Conservation (phyloP, 2,888 invertebrate genomes). For the Achlya flavicornis region DNA sequence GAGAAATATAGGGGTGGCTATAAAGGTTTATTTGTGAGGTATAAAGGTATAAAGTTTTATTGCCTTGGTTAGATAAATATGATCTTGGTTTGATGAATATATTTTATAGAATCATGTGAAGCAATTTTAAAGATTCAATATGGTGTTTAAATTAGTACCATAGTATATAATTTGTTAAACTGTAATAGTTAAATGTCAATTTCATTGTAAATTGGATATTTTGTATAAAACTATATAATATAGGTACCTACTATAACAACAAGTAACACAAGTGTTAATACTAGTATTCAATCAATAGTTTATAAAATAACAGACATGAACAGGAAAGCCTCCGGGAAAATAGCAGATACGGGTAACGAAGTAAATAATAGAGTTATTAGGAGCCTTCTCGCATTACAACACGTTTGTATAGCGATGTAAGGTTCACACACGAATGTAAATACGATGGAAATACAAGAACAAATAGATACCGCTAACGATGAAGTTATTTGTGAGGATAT, state of each 20-base stretch:
- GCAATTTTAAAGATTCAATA: no score
- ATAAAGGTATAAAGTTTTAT: no score
- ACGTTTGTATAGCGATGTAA: not conserved
- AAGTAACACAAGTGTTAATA: not conserved
- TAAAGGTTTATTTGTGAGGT: not conserved
- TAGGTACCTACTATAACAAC: no score
- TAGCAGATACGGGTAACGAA: constrained; percentile 4
- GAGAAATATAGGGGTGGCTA: not conserved
- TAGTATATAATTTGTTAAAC: no score
- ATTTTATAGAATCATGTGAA: not conserved
- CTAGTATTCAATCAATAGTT: not conserved
- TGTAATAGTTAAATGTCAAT: no score
- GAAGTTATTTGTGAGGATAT: constrained; percentile 47
- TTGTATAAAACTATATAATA: no score
- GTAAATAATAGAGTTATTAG: constrained; percentile 11
- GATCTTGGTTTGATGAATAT: not conserved
- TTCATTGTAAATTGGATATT: no score
- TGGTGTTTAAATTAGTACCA: not conserved
- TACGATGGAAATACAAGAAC: constrained; percentile 12
- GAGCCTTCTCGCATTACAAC: not conserved
- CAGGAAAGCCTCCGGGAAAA: not conserved
- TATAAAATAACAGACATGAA: constrained; percentile 1
- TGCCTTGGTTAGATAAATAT: not conserved
- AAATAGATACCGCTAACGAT: constrained; percentile 29
- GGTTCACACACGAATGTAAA: constrained; percentile 3